Conservation (phyloP, 53 echinoderm and acorn worm species). For the Holothuria scabra region DNA sequence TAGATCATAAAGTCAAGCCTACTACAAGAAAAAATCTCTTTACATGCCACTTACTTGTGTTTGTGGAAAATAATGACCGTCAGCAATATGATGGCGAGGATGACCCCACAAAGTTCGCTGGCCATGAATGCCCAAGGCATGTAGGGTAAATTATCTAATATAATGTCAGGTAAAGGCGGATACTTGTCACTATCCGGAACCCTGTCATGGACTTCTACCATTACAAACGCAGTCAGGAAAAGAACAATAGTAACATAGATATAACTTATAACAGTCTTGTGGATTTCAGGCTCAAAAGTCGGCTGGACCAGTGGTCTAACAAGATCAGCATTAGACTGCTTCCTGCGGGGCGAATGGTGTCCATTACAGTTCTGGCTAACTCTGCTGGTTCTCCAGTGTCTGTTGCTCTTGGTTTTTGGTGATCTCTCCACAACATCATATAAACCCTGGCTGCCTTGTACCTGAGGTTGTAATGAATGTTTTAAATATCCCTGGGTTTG, state of each 20-base stretch:
- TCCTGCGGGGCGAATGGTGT: neutral
- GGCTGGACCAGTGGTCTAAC: constrained; percentile 3
- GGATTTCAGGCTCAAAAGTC: constrained; percentile 70
- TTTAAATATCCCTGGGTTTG: constrained; percentile 6
- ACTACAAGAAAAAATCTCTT: too few relatives aligned
- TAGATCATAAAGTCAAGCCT: too few relatives aligned
- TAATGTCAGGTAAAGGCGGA: constrained; percentile 91
- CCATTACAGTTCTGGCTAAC: constrained; percentile 41
- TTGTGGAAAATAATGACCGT: constrained; percentile 84
- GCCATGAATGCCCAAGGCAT: constrained; percentile 97
- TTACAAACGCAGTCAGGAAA: constrained; percentile 87
- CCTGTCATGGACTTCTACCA: constrained; percentile 91
- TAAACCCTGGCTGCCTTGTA: neutral
- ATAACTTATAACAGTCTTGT: constrained; percentile 86
- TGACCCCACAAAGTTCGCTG: constrained; percentile 82
- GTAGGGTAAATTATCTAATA: constrained; percentile 87
- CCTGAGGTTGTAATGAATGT: neutral
- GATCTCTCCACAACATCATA: neutral
- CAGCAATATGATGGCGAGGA: constrained; percentile 56
- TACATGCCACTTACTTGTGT: constrained; percentile 74
- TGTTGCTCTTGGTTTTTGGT: neutral
- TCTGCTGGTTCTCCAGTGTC: constrained; percentile 24
- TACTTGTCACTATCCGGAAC: constrained; percentile 95
- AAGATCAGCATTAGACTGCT: neutral
- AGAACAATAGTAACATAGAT: constrained; percentile 74